Evolutionary conservation across 92 coral and sea anemone genomes (phyloP).

Genomic region (Scolanthus callimorphus): DNA sequence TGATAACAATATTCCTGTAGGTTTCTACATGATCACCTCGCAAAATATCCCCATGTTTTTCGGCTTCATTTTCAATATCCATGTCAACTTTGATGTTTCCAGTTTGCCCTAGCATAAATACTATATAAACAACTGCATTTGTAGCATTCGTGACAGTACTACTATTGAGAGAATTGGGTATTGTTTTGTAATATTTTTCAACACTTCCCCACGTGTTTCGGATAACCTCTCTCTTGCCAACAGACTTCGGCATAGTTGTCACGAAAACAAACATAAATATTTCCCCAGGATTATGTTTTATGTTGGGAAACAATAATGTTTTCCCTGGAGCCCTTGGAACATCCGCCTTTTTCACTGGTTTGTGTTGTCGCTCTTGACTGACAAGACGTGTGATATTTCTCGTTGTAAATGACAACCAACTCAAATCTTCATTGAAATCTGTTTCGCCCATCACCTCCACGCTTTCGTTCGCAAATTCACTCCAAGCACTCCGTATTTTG

Average conservation of each 20-base stretch:
- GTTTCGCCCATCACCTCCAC: too few relatives aligned
- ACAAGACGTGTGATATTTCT: too few relatives aligned
- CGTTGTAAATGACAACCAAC: too few relatives aligned
- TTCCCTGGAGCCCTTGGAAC: conserved; percentile 4
- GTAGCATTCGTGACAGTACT: not conserved
- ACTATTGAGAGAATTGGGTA: not conserved
- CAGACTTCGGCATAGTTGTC: conserved; percentile 18
- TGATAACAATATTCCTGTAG: conserved; percentile 21
- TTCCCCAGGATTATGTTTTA: conserved; percentile 7
- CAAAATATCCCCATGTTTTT: conserved; percentile 21
- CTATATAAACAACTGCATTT: conserved; percentile 2
- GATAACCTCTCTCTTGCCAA: conserved; percentile 12
- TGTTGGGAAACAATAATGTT: conserved; percentile 7
- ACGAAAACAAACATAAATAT: conserved; percentile 17
- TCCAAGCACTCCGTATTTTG: too few relatives aligned
- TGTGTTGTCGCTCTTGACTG: too few relatives aligned
- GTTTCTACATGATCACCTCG: conserved; percentile 10
- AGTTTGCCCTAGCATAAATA: conserved; percentile 16
- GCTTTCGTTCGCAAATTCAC: too few relatives aligned
- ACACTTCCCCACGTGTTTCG: conserved; percentile 25
- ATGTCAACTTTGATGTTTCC: conserved; percentile 1
- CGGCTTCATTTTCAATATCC: conserved; percentile 20
- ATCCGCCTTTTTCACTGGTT: too few relatives aligned
- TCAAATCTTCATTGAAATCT: too few relatives aligned
- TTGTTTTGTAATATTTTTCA: not conserved